Evolutionary conservation across 2,888 invertebrate species (phyloP), one percentile per base, ranked within the genome.

Genomic region (Lasioglossum vierecki): DNA sequence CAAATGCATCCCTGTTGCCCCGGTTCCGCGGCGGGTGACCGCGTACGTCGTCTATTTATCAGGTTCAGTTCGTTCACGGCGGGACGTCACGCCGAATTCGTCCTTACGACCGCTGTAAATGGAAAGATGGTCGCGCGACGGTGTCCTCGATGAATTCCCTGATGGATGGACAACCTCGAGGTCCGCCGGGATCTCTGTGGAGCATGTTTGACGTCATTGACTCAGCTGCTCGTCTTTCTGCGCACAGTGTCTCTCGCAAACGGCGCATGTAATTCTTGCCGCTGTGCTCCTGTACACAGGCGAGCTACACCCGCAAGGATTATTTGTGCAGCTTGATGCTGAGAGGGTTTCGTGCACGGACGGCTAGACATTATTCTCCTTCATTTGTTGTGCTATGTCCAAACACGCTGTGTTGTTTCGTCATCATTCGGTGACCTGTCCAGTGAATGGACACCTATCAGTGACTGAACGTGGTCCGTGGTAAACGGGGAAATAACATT

Each of bases 131-230:
- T 73, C 35, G 82, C 30, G 41, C 2, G 46, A 18, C 26, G 18
- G 57, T 15, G 53, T 57, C 57, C 53, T 76, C 75, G 9, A 22
- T 68, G 35, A 68, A 83, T 76, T 80, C 57, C 76, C 57, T 41
- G 49, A 22, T 49, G 76, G 53, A 79, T 35, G 46, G 35, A 22
- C 57, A 46, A 72, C 13, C 35, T 63, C 63, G 57, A 41, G 39
- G 26, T 73, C 63, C 76, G 66, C 53, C 60, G 75, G 66, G 70
- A 74, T 49, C 60, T 63, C 68, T 39, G 74, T 77, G 74, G 30
- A 72, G 73, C 80, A 79, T 74, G 53, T 71, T 83, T 88, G 88
- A 88, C 91, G 88, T 90, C 90, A 88, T 82, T 86, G 85, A 85
- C 84, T 85, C 90, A 87, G 84, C 88, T 66, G 66, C 66, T 66